Percentiles rank a stretch among this genome's conserved stretches.
Conservation (phyloP, 2,797 vertebrate species). For the Enteromius fasciolatus region DNA sequence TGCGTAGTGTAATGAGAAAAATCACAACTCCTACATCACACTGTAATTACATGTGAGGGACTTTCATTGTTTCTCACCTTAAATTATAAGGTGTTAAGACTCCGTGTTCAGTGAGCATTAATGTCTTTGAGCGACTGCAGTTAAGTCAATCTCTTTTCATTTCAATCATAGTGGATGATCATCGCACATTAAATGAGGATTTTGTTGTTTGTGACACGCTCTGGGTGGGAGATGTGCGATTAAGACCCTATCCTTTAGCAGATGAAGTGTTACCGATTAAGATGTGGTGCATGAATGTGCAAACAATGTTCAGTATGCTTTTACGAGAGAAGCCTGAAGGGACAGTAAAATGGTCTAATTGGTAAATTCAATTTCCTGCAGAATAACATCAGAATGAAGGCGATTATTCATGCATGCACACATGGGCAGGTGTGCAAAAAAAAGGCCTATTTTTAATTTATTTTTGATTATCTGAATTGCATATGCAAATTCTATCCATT, state of each 20-base stretch:
- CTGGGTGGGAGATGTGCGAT: constrained; percentile 4
- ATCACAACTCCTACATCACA: background rate
- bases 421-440: background rate
- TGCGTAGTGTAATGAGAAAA: background rate
- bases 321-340: background rate
- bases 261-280: background rate
- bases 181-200: background rate
- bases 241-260: background rate
- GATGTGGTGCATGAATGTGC: background rate
- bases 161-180: constrained; percentile 23
- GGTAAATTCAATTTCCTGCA: background rate
- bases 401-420: background rate
- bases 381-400: background rate
- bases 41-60: constrained; percentile 12
- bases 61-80: constrained; percentile 5
- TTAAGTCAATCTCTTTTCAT: constrained; percentile 16
- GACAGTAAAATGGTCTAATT: background rate
- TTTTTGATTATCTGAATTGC: background rate
- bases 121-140: constrained; percentile 8
- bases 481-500: background rate
- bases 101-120: background rate
- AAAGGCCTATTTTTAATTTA: background rate
- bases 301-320: background rate
- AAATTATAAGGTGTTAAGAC: constrained; percentile 7
- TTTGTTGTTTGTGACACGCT: background rate